These are phyloP conservation scores for Agrotis exclamationis DNA, from an alignment of 2,888 invertebrate genomes.

Conservation along the genomic window DNA sequence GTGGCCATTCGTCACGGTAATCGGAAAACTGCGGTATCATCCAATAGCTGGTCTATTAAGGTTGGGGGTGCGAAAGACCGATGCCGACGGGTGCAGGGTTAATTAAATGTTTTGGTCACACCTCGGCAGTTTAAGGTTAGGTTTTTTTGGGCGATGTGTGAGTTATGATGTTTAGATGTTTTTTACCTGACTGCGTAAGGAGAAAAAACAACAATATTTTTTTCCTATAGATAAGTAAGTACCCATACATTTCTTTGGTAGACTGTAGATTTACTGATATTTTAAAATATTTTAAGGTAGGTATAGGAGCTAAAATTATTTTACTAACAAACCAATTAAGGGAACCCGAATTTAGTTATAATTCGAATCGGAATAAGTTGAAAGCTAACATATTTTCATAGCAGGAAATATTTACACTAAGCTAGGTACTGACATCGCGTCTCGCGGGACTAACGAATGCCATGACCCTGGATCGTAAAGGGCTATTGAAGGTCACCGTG, in stretches of 20 bases:
- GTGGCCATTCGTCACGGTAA: constrained; percentile 88
- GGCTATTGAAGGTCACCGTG: too few species aligned
- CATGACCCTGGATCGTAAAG: too few species aligned
- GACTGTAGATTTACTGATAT: background rate
- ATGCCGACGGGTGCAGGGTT: constrained; percentile 76
- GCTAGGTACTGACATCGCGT: too few species aligned
- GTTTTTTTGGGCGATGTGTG: constrained; percentile 38
- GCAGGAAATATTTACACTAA: background rate
- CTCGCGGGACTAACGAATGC: too few species aligned
- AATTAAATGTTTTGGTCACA: constrained; percentile 77
- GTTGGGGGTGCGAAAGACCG: constrained; percentile 78
- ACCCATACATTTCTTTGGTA: too few species aligned
- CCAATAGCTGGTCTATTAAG: constrained; percentile 83
- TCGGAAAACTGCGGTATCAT: constrained; percentile 88
- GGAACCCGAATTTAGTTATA: background rate
- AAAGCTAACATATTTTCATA: background rate
- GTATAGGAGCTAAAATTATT: background rate
- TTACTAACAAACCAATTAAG: background rate
- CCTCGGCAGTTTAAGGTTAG: constrained; percentile 59
- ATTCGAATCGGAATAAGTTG: background rate
- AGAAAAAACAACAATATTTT: too few species aligned
- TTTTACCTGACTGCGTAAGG: background rate
- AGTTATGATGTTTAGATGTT: constrained; percentile 51
- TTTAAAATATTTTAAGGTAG: background rate
- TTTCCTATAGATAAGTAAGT: too few species aligned